Evolutionary conservation across 2,888 invertebrate genomes (phyloP).

Genomic region (Linnaemya tessellans): DNA sequence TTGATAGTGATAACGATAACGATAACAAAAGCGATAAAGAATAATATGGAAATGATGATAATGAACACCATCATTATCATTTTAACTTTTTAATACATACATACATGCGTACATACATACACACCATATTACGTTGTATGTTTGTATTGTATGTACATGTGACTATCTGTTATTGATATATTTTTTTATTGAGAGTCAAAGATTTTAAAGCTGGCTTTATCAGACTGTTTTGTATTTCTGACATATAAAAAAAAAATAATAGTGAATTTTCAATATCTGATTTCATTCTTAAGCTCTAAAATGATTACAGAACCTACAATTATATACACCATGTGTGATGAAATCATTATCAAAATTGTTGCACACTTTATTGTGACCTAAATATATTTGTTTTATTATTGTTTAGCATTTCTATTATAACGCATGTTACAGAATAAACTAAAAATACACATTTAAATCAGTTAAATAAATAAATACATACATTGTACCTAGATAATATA

Average conservation of each 20-base stretch:
- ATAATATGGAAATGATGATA: conserved; percentile 22
- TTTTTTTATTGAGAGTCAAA: not conserved
- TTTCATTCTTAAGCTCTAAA: not conserved
- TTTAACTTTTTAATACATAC: no score
- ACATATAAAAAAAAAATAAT: not conserved
- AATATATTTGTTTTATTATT: not conserved
- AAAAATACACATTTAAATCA: conserved; percentile 13
- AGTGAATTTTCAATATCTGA: not conserved
- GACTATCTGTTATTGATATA: no score
- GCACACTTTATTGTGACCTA: not conserved
- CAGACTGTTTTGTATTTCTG: not conserved
- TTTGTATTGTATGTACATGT: no score
- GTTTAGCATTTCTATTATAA: not conserved
- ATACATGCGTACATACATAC: no score
- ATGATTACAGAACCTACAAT: not conserved
- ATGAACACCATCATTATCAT: no score
- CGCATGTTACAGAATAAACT: not conserved
- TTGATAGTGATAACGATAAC: conserved; percentile 40
- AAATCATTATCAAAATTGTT: conserved; percentile 1
- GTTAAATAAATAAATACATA: conserved; percentile 10
- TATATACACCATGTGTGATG: not conserved
- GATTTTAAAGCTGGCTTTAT: not conserved
- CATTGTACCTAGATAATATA: not conserved
- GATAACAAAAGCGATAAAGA: conserved; percentile 3
- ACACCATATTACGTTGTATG: no score